Evolutionary conservation across 2,888 invertebrate species (phyloP), one percentile per base, ranked within the genome.

Genomic region (Sicus ferrugineus): DNA sequence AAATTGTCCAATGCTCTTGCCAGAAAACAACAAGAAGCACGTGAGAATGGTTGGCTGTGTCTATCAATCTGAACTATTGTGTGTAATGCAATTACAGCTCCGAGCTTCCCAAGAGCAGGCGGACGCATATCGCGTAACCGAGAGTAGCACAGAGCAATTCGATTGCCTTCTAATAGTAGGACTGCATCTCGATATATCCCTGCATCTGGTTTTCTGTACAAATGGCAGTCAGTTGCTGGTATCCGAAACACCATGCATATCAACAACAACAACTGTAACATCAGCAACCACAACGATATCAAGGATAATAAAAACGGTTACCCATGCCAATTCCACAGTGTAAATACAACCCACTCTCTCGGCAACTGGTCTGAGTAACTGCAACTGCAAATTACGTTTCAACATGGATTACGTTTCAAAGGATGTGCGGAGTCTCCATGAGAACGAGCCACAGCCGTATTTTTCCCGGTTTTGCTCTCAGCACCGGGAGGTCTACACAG

Each of bases 261-360:
- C 30, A 56, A 26, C 14, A 56, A 30, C 56, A 21, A 52, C 21
- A 21, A 52, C 6, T 1, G 14, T 14, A 26, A 52, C 23, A 23
- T 34, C 4, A 21, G 52, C 14, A 52, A 52, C n/a, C 50, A 16
- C n/a, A 50, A 16, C n/a, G n/a, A 19, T 26, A 52, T 21, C n/a
- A 52, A 3, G 4, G 26, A 52, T 14, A 50, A 19, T 26, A 52
- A 52, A 52, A 52, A 3, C 19, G 26, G 23, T 14, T 28, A 26
- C 26, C 23, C 11, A 23, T 19, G 14, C 16, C n/a, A n/a, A n/a
- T n/a, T n/a, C 2, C 11, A 11, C 16, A 28, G 9, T 56, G 28
- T 28, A 56, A 56, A 28, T 56, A 23, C n/a, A 56, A 56, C 30
- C 28, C 56, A 56, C 28, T 56, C n/a, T 56, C 56, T 26, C 56